phyloP scores from a whole-genome alignment of 1,140 invertebrate genomes.

The Lepidurus packardi region DNA sequence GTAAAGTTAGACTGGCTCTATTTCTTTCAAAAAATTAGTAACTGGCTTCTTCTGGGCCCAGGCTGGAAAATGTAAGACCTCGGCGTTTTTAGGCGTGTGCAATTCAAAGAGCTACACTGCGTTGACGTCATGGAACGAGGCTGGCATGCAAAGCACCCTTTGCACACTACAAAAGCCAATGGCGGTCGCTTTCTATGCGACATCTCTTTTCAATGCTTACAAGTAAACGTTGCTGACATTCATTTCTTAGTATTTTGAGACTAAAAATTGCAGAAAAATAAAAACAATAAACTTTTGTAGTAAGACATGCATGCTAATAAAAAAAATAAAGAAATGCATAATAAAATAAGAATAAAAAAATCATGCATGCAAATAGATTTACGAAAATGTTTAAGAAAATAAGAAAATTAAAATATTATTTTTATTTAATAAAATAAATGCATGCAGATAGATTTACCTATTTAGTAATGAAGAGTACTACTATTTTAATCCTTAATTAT shows the following conservation, averaged over 20 bases:
- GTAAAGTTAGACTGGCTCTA: not conserved
- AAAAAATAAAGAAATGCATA: too few relatives aligned
- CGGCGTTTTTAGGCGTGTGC: not conserved
- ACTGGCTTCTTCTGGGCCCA: not conserved
- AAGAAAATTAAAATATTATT: too few relatives aligned
- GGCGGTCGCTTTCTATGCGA: slow-evolving; percentile 48
- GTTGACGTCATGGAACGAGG: not conserved
- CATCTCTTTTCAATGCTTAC: not conserved
- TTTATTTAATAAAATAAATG: too few relatives aligned
- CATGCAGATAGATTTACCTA: too few relatives aligned
- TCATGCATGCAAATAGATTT: too few relatives aligned
- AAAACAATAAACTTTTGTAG: too few relatives aligned
- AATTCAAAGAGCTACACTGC: not conserved
- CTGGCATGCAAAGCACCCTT: slow-evolving; percentile 36
- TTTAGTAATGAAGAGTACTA: too few relatives aligned
- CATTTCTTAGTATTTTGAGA: not conserved
- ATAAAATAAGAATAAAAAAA: too few relatives aligned
- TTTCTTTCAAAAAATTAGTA: not conserved
- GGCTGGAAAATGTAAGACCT: slow-evolving; percentile 11
- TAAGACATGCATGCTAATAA: too few relatives aligned
- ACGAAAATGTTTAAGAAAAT: too few relatives aligned
- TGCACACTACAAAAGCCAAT: slow-evolving; percentile 49
- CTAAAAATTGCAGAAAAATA: too few relatives aligned
- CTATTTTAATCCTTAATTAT: not conserved
- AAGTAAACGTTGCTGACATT: not conserved